A percentile compares a stretch with the other conserved stretches of the same genome.
Evolutionary conservation across 2,113 vertebrate genomes (phyloP).

Genomic region (Pterocles orientalis): DNA sequence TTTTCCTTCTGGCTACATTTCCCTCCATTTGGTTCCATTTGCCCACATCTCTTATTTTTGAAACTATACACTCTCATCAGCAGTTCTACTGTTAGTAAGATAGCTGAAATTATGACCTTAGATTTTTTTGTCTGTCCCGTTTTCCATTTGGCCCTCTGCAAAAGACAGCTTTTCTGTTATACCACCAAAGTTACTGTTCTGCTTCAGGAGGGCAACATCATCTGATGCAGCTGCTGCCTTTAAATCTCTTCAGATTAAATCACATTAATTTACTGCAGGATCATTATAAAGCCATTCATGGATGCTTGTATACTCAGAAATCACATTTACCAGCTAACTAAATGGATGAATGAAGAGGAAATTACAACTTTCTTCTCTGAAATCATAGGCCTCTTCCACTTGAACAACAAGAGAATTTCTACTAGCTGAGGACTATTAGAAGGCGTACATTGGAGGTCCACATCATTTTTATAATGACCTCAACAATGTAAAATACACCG

Average conservation of each 20-base stretch:
- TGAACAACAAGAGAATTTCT: slow-evolving; percentile 41
- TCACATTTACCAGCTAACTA: slow-evolving; percentile 62
- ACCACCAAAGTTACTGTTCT: background rate
- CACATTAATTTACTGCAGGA: slow-evolving; percentile 66
- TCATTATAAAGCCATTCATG: slow-evolving; percentile 64
- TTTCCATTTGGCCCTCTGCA: background rate
- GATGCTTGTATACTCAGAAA: slow-evolving; percentile 62
- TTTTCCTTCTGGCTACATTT: background rate
- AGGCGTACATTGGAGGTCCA: background rate
- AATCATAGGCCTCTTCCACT: slow-evolving; percentile 64
- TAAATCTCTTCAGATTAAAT: slow-evolving; percentile 62
- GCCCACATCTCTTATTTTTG: background rate
- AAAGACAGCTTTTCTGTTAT: background rate
- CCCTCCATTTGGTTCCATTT: background rate
- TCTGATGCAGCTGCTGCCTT: slow-evolving; percentile 57
- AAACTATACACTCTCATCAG: background rate
- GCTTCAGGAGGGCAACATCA: background rate
- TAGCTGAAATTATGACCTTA: background rate
- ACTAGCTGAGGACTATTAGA: background rate
- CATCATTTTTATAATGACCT: background rate
- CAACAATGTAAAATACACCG: background rate
- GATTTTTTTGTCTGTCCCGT: background rate
- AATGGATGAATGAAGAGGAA: slow-evolving; percentile 61
- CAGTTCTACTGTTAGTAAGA: background rate
- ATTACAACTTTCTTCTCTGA: slow-evolving; percentile 67